Base-by-base conservation (phyloP, 2,888 invertebrate species). In the Argynnis bischoffii region DNA sequence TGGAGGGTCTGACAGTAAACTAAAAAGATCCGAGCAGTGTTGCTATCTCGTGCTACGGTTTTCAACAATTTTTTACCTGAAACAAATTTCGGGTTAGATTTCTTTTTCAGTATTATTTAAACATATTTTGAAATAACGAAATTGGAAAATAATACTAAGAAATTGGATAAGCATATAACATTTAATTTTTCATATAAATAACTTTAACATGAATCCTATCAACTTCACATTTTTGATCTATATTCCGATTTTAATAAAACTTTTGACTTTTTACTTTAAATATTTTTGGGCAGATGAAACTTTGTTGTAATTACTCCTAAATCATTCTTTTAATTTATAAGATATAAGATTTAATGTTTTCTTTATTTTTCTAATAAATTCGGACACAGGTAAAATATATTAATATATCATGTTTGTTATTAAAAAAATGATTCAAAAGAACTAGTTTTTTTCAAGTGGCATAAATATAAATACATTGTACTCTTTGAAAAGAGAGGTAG, bases 401-500 rank as follows among this genome's bases (percentile, higher is more conserved):
- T 2, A 41, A 41, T 11, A 11, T 8, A 41, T 41, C 11, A 41
- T 41, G 35, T 41, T 41, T 41, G 2, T 41, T 11, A 35, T 35
- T 35, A 46, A 60, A 48, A 6, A 31, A 35, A 35, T 41, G 35
- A 35, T 41, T 35, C 16, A 15, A 53, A 14, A 41, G 1, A 61
- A 51, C 18, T 54, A 46, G 26, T 47, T 15, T 31, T n/a, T 54
- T 51, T 4, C 18, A 53, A 18, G 51, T 16, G 41, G 14, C 8
- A 56, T 46, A 14, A 60, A 60, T 35, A 35, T 55, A 59, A 31
- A 15, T 41, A 50, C 21, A 55, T 21, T 16, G 21, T 64, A 50
- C n/a, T 35, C n/a, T 48, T 46, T 48, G 31, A 55, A 31, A 31
- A 35, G 16, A 57, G 46, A 13, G 53, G 31, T 35, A 16, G 18